phyloP scores from a whole-genome alignment of 2,888 invertebrate species.

The Heterodera filipjevi region DNA sequence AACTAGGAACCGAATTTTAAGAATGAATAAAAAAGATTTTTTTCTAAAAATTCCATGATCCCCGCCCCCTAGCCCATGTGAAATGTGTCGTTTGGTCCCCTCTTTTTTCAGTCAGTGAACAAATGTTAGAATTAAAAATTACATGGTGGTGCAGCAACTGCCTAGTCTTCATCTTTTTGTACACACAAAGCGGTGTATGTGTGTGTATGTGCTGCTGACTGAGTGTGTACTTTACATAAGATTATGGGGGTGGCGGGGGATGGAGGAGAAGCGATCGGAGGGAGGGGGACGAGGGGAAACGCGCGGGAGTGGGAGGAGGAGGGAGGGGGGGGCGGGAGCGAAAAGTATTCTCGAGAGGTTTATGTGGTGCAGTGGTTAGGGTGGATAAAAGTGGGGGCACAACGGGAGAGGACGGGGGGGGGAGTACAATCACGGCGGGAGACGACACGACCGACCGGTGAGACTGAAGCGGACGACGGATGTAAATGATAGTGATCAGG shows the following conservation, averaged over 20 bases:
- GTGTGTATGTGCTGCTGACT: background rate
- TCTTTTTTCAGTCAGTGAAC: no score
- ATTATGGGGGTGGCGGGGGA: background rate
- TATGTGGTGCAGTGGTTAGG: background rate
- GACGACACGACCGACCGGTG: background rate
- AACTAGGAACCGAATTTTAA: no score
- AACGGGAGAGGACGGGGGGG: background rate
- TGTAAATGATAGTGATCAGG: background rate
- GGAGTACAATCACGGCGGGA: background rate
- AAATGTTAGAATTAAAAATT: no score
- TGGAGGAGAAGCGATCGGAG: background rate
- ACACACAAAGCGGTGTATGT: background rate
- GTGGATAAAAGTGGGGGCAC: background rate
- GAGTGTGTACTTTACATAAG: constrained; percentile 7
- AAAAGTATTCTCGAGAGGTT: background rate
- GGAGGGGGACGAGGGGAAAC: background rate
- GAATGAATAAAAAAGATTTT: no score
- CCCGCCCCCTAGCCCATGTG: no score
- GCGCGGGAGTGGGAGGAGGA: background rate
- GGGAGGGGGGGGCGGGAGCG: background rate
- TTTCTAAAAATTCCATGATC: no score
- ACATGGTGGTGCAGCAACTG: background rate
- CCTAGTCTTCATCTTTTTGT: background rate
- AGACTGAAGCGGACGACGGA: background rate
- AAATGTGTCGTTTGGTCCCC: no score